Evolutionary conservation across 1,140 invertebrate species (phyloP).

Genomic region (Pentalonia nigronervosa): DNA sequence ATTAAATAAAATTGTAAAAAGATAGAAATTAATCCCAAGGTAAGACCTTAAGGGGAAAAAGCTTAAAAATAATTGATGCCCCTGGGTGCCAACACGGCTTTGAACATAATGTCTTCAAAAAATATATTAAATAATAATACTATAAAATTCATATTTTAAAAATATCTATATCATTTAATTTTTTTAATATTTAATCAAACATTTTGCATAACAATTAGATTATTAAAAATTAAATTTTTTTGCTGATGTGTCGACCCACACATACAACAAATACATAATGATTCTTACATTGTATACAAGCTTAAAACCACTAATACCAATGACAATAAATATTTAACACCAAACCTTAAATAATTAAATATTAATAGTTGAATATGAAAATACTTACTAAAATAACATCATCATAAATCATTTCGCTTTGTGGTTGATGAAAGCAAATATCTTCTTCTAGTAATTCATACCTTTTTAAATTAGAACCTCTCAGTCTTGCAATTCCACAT

Average conservation of each 20-base stretch:
- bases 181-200: not conserved
- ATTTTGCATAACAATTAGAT: not conserved
- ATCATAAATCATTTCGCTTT: constrained; percentile 13
- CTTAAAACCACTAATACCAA: not conserved
- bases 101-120: not conserved
- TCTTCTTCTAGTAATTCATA: constrained; percentile 53
- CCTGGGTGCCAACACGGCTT: too few species aligned
- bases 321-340: not conserved
- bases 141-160: not conserved
- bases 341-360: not conserved
- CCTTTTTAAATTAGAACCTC: constrained; percentile 15
- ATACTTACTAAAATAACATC: constrained; percentile 40
- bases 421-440: constrained; percentile 48
- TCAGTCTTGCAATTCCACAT: constrained; percentile 52
- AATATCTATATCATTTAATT: not conserved
- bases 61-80: too few species aligned
- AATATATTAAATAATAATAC: not conserved
- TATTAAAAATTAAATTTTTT: not conserved
- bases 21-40: too few species aligned
- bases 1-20: too few species aligned
- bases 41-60: too few species aligned
- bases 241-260: not conserved
- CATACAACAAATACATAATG: not conserved
- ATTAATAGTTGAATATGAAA: not conserved
- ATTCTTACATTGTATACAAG: not conserved